Evolutionary conservation across 2,113 vertebrate genomes (phyloP).

Genomic region (Phaethornis superciliosus): DNA sequence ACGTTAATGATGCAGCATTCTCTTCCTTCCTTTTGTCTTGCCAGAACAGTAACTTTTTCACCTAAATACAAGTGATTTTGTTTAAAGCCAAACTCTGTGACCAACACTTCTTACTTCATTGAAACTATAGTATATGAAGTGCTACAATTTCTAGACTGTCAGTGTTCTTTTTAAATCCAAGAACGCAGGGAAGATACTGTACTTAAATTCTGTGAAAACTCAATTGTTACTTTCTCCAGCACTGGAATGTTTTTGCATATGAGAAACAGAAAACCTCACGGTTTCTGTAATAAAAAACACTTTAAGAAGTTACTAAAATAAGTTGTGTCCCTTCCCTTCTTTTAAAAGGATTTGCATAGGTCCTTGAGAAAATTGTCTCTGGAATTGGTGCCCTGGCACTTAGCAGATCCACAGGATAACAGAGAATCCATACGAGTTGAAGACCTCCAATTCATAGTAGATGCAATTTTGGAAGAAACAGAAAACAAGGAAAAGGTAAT

Average conservation of each 20-base stretch:
- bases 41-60: background rate
- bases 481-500: conserved; percentile 77
- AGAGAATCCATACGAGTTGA: conserved; percentile 77
- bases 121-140: background rate
- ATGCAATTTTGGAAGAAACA: conserved; percentile 83
- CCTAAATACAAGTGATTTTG: background rate
- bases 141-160: background rate
- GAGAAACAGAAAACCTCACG: background rate
- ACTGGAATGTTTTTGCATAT: background rate
- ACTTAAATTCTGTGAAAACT: background rate
- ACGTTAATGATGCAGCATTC: background rate
- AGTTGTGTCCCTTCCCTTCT: background rate
- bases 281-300: background rate
- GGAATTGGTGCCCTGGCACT: conserved; percentile 80
- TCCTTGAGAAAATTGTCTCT: conserved; percentile 75
- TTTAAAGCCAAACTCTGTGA: background rate
- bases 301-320: background rate
- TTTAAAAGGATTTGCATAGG: conserved; percentile 77
- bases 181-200: background rate
- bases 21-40: background rate
- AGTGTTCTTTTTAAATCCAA: background rate
- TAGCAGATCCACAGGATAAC: background rate
- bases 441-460: conserved; percentile 83
- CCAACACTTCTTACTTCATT: background rate
- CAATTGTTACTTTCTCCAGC: background rate